Evolutionary conservation across 1,140 invertebrate genomes (phyloP).

Genomic region (Achatina immaculata): DNA sequence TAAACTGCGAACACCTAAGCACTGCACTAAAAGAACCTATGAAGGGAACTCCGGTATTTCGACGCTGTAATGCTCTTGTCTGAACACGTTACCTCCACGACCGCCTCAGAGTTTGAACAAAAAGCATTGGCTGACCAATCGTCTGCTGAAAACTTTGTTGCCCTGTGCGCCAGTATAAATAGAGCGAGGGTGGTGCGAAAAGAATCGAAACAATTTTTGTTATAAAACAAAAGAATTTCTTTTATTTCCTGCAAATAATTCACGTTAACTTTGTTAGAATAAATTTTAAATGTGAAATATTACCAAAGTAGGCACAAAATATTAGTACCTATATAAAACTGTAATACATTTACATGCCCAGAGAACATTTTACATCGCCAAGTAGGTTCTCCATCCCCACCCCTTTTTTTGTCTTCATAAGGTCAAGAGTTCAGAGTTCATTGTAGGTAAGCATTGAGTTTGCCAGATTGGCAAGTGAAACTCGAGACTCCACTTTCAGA

Average conservation of each 20-base stretch:
- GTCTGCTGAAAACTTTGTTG: not conserved
- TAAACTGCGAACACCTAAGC: not conserved
- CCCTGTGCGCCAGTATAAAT: not conserved
- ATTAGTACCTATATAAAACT: too few species aligned
- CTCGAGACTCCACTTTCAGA: not conserved
- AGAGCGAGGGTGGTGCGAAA: not conserved
- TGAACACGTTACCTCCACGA: slow-evolving; percentile 29
- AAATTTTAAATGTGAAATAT: too few species aligned
- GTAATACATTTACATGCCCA: too few species aligned
- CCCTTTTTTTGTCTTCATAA: not conserved
- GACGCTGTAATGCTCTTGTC: slow-evolving; percentile 28
- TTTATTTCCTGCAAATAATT: too few species aligned
- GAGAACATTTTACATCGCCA: too few species aligned
- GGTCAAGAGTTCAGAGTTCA: slow-evolving; percentile 5
- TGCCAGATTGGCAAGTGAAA: not conserved
- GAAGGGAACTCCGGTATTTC: not conserved
- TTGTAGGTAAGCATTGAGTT: not conserved
- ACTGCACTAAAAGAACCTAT: not conserved
- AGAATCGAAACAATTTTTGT: slow-evolving; percentile 10
- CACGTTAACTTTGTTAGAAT: too few species aligned
- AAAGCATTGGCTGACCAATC: slow-evolving; percentile 32
- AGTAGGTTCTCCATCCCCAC: too few species aligned
- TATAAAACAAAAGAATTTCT: too few species aligned
- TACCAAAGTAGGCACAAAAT: too few species aligned
- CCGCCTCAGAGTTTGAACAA: slow-evolving; percentile 37